phyloP scores from a whole-genome alignment of 2,797 vertebrate genomes.

The Gymnoscopelus microlampas region DNA sequence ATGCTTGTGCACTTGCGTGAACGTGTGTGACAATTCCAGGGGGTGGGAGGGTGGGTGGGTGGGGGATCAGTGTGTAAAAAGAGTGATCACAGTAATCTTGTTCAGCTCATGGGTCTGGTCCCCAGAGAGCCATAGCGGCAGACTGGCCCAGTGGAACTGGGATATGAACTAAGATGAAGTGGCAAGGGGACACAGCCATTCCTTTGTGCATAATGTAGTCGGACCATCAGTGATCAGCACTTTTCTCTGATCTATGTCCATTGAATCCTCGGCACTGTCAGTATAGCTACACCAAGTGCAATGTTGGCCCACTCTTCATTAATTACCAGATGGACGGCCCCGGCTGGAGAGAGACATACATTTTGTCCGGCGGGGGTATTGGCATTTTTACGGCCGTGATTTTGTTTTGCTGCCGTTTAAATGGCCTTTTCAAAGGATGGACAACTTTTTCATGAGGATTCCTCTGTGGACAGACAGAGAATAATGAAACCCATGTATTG shows the following conservation, averaged over 20 bases:
- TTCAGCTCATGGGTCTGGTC: slow-evolving; percentile 34
- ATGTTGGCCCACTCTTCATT: slow-evolving; percentile 65
- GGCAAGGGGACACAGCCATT: slow-evolving; percentile 57
- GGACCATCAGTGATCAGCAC: slow-evolving; percentile 60
- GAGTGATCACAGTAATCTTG: slow-evolving; percentile 67
- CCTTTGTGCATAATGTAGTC: slow-evolving; percentile 71
- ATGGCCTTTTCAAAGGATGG: slow-evolving; percentile 65
- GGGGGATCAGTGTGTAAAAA: slow-evolving; percentile 18
- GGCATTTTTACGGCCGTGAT: slow-evolving; percentile 81
- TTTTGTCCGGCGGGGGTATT: slow-evolving; percentile 67
- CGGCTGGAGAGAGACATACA: slow-evolving; percentile 65
- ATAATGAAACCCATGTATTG: slow-evolving; percentile 1
- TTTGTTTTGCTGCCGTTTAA: slow-evolving; percentile 80
- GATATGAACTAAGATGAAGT: slow-evolving; percentile 77
- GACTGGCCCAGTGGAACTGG: slow-evolving; percentile 49
- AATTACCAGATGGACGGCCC: slow-evolving; percentile 67
- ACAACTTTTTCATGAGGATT: slow-evolving; percentile 59
- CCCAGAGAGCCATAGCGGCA: slow-evolving; percentile 66
- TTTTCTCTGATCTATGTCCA: slow-evolving; percentile 75
- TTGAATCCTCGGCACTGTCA: slow-evolving; percentile 70
- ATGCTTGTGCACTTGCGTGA: background rate
- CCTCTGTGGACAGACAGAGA: slow-evolving; percentile 21
- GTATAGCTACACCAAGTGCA: slow-evolving; percentile 58
- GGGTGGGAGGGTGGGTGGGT: background rate
- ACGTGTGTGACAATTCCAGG: slow-evolving; percentile 14